A percentile compares a stretch with the other conserved stretches of the same genome.
Evolutionary conservation across 2,113 vertebrate species (phyloP).

Genomic region (Passer domesticus): DNA sequence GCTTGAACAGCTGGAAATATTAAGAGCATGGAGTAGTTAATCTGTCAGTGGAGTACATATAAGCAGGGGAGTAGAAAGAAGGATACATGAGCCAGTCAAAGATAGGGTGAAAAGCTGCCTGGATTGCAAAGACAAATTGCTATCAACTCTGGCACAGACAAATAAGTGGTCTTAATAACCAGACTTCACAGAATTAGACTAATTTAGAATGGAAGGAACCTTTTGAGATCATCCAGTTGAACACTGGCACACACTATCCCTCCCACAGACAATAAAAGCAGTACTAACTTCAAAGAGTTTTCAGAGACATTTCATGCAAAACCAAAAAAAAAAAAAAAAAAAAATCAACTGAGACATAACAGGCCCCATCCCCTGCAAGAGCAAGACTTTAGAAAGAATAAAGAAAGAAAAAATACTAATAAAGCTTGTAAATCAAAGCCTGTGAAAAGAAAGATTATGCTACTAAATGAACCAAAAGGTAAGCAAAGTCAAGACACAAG

Average conservation of each 20-base stretch:
- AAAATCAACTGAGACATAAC: accelerated
- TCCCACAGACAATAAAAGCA: background rate
- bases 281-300: background rate
- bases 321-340: background rate
- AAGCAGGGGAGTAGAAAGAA: background rate
- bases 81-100: background rate
- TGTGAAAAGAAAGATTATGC: background rate
- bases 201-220: background rate
- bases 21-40: background rate
- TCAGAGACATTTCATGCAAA: background rate
- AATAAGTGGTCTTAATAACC: background rate
- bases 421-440: background rate
- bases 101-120: background rate
- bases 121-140: background rate
- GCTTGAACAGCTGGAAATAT: background rate
- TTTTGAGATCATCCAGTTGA: background rate
- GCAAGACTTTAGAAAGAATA: background rate
- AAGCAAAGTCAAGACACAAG: background rate
- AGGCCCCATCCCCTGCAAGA: background rate
- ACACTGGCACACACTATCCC: background rate
- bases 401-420: background rate
- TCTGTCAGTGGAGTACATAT: background rate
- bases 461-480: background rate
- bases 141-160: background rate
- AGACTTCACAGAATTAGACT: background rate